Conservation (phyloP, 2,797 vertebrate species). For the Danio albolineatus region DNA sequence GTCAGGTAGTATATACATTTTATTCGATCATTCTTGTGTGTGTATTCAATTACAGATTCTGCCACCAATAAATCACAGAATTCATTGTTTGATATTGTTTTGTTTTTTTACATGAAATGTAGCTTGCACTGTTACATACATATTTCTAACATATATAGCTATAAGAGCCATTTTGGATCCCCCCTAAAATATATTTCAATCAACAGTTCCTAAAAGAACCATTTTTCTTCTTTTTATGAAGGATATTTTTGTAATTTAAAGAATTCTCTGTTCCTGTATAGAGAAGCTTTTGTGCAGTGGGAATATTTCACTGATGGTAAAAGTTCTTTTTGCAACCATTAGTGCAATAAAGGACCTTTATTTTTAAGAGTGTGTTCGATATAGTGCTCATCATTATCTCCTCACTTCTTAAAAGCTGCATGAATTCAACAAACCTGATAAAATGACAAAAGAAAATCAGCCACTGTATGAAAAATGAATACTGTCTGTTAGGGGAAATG, state of each 20-base stretch:
- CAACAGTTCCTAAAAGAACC: neutral
- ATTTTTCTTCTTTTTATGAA: neutral
- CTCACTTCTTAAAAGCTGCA: neutral
- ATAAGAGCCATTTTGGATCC: neutral
- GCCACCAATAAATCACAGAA: too few species aligned
- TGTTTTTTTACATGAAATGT: too few species aligned
- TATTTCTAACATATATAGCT: too few species aligned
- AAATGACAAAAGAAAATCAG: slow-evolving; percentile 43
- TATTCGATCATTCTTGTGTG: too few species aligned
- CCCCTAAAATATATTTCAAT: neutral
- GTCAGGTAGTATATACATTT: too few species aligned
- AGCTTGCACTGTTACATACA: too few species aligned
- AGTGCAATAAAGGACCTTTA: neutral
- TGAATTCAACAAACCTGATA: slow-evolving; percentile 23
- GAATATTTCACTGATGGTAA: neutral
- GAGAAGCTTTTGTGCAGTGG: neutral
- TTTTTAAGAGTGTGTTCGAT: neutral
- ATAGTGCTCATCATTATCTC: neutral
- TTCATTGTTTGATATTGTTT: too few species aligned
- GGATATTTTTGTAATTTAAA: neutral
- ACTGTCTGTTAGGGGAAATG: slow-evolving; percentile 31
- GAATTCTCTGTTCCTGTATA: neutral
- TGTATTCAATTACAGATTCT: too few species aligned
- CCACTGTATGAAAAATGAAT: slow-evolving; percentile 39
- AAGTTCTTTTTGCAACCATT: neutral